A percentile compares a stretch with the other conserved stretches of the same genome.
phyloP scores from a whole-genome alignment of 2,113 vertebrate genomes.

The Platanista minor region DNA sequence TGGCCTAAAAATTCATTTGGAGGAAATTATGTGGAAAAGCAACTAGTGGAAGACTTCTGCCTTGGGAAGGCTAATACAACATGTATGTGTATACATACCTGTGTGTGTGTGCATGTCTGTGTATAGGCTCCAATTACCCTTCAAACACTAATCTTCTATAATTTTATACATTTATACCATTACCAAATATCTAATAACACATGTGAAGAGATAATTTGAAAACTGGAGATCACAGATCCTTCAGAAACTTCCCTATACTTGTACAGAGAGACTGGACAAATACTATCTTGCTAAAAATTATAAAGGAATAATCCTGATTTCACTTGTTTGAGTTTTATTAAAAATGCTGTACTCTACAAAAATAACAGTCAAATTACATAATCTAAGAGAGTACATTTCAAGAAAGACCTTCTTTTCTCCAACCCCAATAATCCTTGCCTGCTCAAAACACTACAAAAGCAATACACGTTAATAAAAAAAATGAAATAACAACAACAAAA shows the following conservation, averaged over 20 bases:
- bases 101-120: background rate
- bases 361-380: background rate
- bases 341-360: background rate
- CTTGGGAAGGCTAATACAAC: background rate
- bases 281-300: background rate
- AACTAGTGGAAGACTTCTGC: background rate
- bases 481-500: background rate
- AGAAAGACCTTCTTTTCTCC: background rate
- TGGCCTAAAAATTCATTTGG: background rate
- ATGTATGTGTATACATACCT: background rate
- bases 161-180: background rate
- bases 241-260: background rate
- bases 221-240: background rate
- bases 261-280: background rate
- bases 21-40: background rate
- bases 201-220: background rate
- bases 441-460: background rate
- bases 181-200: background rate
- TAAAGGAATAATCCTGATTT: background rate
- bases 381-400: background rate
- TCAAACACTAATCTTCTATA: background rate
- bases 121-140: background rate
- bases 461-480: background rate
- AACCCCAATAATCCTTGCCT: background rate
- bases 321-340: background rate